Conservation (phyloP, 1,140 invertebrate species). For the Steinernema khuongi region DNA sequence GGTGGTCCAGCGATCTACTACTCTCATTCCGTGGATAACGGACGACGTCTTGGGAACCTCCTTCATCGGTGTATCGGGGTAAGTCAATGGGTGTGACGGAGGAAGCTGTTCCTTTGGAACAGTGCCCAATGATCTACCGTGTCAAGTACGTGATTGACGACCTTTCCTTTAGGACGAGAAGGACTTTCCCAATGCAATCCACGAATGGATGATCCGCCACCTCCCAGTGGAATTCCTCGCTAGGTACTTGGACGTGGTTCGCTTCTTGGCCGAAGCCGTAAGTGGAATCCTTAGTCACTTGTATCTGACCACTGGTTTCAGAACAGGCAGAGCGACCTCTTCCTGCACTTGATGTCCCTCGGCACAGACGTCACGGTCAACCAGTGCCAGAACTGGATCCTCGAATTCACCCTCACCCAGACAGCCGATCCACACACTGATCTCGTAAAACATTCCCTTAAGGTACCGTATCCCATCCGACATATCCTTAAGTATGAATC, state of each 20-base stretch:
- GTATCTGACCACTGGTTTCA: background rate
- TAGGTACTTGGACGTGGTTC: background rate
- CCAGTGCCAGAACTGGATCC: background rate
- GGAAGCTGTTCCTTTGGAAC: no score
- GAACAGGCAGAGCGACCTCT: background rate
- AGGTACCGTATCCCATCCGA: background rate
- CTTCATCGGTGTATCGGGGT: constrained; percentile 6
- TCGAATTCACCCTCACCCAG: background rate
- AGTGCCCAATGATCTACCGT: no score
- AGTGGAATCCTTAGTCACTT: background rate
- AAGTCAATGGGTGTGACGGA: no score
- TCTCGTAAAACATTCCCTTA: background rate
- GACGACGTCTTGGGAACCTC: background rate
- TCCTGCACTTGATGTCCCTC: background rate
- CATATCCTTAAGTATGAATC: background rate
- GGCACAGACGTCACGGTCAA: background rate
- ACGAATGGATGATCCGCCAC: constrained; percentile 1
- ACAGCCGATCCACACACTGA: background rate
- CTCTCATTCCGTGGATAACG: background rate
- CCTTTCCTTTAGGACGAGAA: background rate
- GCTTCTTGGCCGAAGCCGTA: background rate
- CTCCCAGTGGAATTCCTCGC: background rate
- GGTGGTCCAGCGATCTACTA: constrained; percentile 7
- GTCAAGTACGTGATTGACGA: no score
- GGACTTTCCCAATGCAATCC: background rate